Evolutionary conservation across 2,888 invertebrate species (phyloP), one percentile per base, ranked within the genome.

Genomic region (Coenonympha glycerion): DNA sequence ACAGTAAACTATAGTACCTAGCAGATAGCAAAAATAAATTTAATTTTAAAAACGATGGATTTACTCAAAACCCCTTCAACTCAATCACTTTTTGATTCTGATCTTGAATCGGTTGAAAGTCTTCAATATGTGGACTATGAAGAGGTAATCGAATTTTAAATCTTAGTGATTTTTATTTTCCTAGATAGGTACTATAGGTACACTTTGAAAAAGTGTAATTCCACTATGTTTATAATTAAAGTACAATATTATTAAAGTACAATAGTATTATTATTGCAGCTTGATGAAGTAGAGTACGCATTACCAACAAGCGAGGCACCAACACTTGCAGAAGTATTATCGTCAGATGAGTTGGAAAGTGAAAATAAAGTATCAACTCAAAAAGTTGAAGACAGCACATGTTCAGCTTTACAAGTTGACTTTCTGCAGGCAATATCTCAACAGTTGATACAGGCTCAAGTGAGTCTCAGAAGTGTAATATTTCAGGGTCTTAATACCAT

Each of bases 401-500:
- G 85, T 60, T 83, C 85, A 33, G 81, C 82, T 15, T 68, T 87
- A 6, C 86, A 87, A 70, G 76, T 79, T 26, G 86, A 87, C 36
- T 83, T 96, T 54, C 85, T 98, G 52, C 95, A 96, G 75, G 96
- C 95, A 56, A 91, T 98, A 44, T 95, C 97, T 3, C 91, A 96
- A 18, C 98, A 98, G 79, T 87, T 98, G 16, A 84, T 90, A 56
- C 95, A 96, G 52, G 97, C 97, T 24, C 53, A 59, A 44, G 55
- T 59, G 51, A 54, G 49, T 52, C 34, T 1, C 15, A 11, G 4
- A 18, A 11, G 6, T n/a, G n/a, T 11, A 11, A 28, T 11, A 3
- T 28, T 26, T n/a, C n/a, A n/a, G n/a, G n/a, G n/a, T n/a, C n/a
- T n/a, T n/a, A n/a, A n/a, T n/a, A n/a, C n/a, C n/a, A n/a, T n/a